Evolutionary conservation across 2,888 invertebrate genomes (phyloP).

Genomic region (Oasisia sp.): DNA sequence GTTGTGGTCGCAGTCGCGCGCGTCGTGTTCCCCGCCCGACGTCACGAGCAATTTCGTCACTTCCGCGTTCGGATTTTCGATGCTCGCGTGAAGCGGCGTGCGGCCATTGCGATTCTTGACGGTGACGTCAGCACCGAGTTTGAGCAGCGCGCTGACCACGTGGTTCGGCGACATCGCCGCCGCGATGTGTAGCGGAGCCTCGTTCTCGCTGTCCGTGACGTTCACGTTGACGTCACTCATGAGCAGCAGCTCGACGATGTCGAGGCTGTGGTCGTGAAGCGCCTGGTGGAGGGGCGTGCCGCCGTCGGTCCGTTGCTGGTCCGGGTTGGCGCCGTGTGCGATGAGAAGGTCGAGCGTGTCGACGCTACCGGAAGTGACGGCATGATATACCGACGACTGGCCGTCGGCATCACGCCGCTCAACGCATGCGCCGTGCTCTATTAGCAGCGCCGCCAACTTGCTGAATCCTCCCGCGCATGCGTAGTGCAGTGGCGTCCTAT

Average conservation of each 20-base stretch:
- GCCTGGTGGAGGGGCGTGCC: slow-evolving; percentile 1
- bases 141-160: slow-evolving; percentile 23
- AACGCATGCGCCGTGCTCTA: not conserved
- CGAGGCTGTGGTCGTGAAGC: slow-evolving; percentile 19
- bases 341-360: slow-evolving; percentile 20
- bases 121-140: slow-evolving; percentile 19
- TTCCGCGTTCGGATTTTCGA: slow-evolving; percentile 25
- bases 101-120: slow-evolving; percentile 21
- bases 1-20: slow-evolving; percentile 23
- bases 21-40: slow-evolving; percentile 26
- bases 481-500: not conserved
- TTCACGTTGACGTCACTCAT: slow-evolving; percentile 21
- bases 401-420: slow-evolving; percentile 2
- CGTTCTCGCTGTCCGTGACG: slow-evolving; percentile 24
- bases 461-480: not conserved
- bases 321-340: slow-evolving; percentile 21
- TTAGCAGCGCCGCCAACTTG: not conserved
- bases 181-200: slow-evolving; percentile 26
- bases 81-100: slow-evolving; percentile 26
- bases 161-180: slow-evolving; percentile 17
- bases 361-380: slow-evolving; percentile 20
- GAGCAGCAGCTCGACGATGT: slow-evolving; percentile 24
- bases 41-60: slow-evolving; percentile 24
- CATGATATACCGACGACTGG: not conserved
- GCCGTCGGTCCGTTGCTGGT: slow-evolving; percentile 18